phyloP scores from a whole-genome alignment of 1,140 invertebrate species.

The Xylocopa sonorina region DNA sequence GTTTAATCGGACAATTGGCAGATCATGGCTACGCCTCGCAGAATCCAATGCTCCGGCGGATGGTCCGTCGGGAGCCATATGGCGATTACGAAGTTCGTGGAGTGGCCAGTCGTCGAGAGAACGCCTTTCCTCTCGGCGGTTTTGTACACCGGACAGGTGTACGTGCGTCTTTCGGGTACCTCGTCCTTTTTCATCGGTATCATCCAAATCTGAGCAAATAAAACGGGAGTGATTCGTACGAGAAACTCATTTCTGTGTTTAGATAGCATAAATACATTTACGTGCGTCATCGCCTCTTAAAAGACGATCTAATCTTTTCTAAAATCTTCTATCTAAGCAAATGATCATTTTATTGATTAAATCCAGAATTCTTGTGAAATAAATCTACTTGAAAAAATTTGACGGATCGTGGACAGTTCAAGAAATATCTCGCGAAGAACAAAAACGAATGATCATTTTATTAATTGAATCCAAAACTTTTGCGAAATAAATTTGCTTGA shows the following conservation, averaged over 20 bases:
- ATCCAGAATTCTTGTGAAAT: too few species aligned
- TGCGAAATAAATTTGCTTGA: too few species aligned
- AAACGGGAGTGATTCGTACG: not conserved
- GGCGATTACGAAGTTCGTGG: conserved; percentile 95
- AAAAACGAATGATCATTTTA: too few species aligned
- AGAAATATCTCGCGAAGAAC: too few species aligned
- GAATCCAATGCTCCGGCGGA: conserved; percentile 92
- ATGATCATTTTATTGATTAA: too few species aligned
- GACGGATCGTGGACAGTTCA: too few species aligned
- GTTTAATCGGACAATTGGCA: conserved; percentile 88
- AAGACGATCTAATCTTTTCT: too few species aligned
- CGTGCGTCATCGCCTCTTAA: too few species aligned
- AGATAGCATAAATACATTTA: not conserved
- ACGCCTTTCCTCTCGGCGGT: conserved; percentile 92
- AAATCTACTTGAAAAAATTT: too few species aligned
- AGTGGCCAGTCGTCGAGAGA: conserved; percentile 96
- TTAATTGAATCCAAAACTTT: too few species aligned
- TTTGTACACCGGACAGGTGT: conserved; percentile 94
- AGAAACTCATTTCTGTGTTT: not conserved
- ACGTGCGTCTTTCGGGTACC: conserved; percentile 85
- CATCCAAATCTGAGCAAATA: conserved; percentile 87
- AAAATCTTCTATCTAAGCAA: too few species aligned
- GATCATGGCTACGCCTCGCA: conserved; percentile 92
- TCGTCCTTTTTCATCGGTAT: conserved; percentile 88
- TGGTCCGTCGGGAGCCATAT: conserved; percentile 88